Evolutionary conservation across 1,140 invertebrate species (phyloP).

Genomic region (Danaus melanippus): DNA sequence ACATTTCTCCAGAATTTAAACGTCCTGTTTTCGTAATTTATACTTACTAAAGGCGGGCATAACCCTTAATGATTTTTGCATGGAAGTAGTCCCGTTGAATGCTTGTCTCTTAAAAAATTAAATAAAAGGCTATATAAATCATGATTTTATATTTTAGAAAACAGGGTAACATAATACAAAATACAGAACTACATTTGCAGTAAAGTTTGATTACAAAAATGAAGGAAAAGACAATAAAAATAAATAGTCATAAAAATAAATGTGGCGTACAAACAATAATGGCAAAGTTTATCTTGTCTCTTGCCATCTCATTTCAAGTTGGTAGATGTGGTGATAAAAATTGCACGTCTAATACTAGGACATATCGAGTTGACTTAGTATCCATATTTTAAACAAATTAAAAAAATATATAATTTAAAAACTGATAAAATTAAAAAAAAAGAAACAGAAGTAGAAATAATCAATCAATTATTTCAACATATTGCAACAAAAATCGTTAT

Average conservation of each 20-base stretch:
- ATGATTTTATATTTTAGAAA: background rate
- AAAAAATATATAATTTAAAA: too few species aligned
- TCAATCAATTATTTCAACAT: too few species aligned
- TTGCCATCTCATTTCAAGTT: constrained; percentile 30
- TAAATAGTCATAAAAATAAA: constrained; percentile 20
- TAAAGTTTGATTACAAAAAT: constrained; percentile 13
- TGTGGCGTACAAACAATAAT: constrained; percentile 26
- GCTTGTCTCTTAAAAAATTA: constrained; percentile 1
- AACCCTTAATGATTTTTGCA: constrained; percentile 59
- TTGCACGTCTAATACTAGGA: constrained; percentile 44
- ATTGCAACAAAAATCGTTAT: too few species aligned
- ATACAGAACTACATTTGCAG: constrained; percentile 1
- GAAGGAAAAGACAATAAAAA: constrained; percentile 17
- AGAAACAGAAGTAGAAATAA: too few species aligned
- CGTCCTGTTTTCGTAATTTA: constrained; percentile 53
- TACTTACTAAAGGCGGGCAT: constrained; percentile 47
- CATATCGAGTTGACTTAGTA: constrained; percentile 1
- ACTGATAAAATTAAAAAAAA: too few species aligned
- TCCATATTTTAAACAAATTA: too few species aligned
- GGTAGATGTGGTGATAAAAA: constrained; percentile 41
- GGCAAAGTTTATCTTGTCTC: constrained; percentile 45
- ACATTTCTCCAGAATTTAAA: constrained; percentile 62
- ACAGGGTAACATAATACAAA: background rate
- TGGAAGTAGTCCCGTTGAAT: constrained; percentile 35
- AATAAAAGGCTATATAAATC: background rate